Base-by-base conservation (phyloP, 1,140 invertebrate genomes). In the Coelopa frigida region DNA sequence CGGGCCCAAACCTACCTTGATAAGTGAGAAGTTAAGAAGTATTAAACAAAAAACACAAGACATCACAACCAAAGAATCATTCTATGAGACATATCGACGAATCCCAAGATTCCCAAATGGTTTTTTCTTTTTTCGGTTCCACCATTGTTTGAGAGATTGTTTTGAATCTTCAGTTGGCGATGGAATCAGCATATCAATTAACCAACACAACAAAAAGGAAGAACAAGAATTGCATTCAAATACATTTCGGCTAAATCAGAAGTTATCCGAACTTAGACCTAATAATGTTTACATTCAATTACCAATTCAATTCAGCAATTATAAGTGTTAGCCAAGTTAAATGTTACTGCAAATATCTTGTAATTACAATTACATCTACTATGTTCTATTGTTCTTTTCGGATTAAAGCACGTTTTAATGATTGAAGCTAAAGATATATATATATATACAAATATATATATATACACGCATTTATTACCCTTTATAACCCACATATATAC, bases 131-230 rank as follows among this genome's bases (percentile, higher is more conserved):
- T 44, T 23, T 18, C 21, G 36, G n/a, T 20, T 35, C 2, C 14
- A 45, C 27, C 12, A 24, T 21, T 24, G 20, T 22, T 26, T 22
- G 21, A 31, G 22, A n/a, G 4, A 14, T 41, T 44, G 10, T 48
- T 55, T 51, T 48, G 29, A 24, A 14, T 56, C 59, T 58, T 37
- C 22, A 54, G 57, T 59, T 32, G 37, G 52, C 55, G 55, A 65
- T 59, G 59, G 59, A 65, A 65, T 65, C 61, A 65, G 61, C 61
- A 65, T 65, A 65, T 65, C 61, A 65, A 65, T 65, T 65, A 57
- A 58, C 55, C 56, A 60, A 54, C 51, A 61, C 47, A 45, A 57
- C 14, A 48, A 15, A 17, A 33, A 48, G n/a, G n/a, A 52, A 61
- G 47, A 45, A 57, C 14, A 48, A 15, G 12, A 33, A 48, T 48